Evolutionary conservation across 2,113 vertebrate species (phyloP).

Genomic region (Tragulus kanchil): DNA sequence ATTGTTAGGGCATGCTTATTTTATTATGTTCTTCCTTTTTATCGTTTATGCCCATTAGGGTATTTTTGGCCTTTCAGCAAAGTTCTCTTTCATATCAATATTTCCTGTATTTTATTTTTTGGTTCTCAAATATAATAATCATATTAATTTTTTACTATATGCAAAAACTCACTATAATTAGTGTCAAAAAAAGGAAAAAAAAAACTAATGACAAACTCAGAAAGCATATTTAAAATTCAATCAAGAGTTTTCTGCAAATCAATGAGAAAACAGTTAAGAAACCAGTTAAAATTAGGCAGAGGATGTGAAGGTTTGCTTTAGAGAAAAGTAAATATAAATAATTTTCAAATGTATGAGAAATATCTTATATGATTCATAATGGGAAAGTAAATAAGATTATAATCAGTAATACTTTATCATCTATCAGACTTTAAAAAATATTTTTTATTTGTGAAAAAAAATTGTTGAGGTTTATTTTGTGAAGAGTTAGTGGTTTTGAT

Average conservation of each 20-base stretch:
- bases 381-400: background rate
- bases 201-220: background rate
- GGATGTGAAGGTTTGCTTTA: background rate
- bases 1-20: background rate
- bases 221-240: constrained; percentile 47
- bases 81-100: background rate
- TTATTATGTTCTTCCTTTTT: background rate
- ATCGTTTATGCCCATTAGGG: background rate
- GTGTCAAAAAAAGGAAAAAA: too few species aligned
- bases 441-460: background rate
- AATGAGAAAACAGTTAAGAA: constrained; percentile 20
- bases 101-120: constrained; percentile 41
- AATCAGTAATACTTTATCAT: background rate
- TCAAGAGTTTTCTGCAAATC: background rate
- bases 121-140: background rate
- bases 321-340: background rate
- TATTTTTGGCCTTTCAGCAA: background rate
- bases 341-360: background rate
- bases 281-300: background rate
- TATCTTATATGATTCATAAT: background rate
- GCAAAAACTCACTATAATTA: background rate
- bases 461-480: background rate
- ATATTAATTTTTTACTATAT: background rate
- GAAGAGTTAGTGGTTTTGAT: background rate
- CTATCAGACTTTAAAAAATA: background rate